Evolutionary conservation across 2,888 invertebrate species (phyloP).

Genomic region (Aleiodes leptofemur): DNA sequence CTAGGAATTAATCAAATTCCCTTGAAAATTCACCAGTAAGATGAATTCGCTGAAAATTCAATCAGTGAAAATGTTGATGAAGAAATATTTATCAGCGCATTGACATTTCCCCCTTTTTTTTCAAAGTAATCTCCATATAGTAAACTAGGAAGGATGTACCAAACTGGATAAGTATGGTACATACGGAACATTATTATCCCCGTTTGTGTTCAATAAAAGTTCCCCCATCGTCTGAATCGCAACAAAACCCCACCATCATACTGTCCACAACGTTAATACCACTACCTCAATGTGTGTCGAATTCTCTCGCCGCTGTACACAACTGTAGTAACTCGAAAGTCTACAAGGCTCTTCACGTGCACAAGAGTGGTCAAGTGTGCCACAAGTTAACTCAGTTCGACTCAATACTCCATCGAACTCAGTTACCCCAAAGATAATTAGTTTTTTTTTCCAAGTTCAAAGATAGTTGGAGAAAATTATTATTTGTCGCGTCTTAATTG

Average conservation of each 20-base stretch:
- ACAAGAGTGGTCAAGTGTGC: too few species aligned
- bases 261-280: slow-evolving; percentile 19
- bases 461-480: too few species aligned
- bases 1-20: too few species aligned
- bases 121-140: slow-evolving; percentile 50
- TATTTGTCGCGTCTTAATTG: too few species aligned
- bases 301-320: not conserved
- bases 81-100: slow-evolving; percentile 12
- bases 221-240: slow-evolving; percentile 46
- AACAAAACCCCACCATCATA: slow-evolving; percentile 8
- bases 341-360: not conserved
- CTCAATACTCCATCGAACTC: slow-evolving; percentile 54
- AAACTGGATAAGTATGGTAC: slow-evolving; percentile 63
- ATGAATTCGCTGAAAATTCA: not conserved
- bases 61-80: not conserved
- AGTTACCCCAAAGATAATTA: slow-evolving; percentile 42
- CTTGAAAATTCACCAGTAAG: too few species aligned
- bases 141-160: slow-evolving; percentile 63
- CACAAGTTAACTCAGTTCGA: too few species aligned
- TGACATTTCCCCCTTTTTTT: slow-evolving; percentile 4
- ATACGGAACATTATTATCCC: slow-evolving; percentile 48
- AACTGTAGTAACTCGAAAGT: slow-evolving; percentile 14
- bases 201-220: slow-evolving; percentile 51
- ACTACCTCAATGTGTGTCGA: not conserved
- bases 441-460: too few species aligned